Conservation (phyloP, 2,113 vertebrate species). For the Mormyrus lacerda region DNA sequence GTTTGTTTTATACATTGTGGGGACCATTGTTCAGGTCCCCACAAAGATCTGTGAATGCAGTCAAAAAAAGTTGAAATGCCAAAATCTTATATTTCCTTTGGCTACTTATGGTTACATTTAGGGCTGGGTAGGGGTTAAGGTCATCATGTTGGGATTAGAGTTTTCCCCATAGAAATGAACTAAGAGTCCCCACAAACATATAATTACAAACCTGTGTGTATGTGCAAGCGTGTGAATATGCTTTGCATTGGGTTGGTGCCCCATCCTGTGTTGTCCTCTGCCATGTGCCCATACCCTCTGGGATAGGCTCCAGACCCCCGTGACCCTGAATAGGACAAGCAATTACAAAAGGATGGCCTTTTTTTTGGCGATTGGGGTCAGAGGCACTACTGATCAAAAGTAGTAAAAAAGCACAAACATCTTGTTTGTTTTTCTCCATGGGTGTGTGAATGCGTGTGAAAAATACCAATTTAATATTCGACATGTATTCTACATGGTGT, state of each 20-base stretch:
- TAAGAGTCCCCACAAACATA: too few relatives aligned
- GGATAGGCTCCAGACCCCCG: neutral
- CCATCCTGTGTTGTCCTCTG: neutral
- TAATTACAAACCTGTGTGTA: too few relatives aligned
- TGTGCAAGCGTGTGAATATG: neutral
- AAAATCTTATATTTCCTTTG: too few relatives aligned
- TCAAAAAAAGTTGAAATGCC: too few relatives aligned
- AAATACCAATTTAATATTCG: neutral
- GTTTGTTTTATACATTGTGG: too few relatives aligned
- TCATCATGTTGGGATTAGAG: too few relatives aligned
- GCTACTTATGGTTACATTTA: too few relatives aligned
- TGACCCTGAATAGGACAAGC: neutral
- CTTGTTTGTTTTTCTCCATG: neutral
- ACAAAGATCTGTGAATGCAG: too few relatives aligned
- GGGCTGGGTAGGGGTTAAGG: too few relatives aligned
- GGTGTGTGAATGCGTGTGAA: neutral
- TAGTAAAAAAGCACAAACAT: neutral
- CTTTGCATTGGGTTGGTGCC: neutral
- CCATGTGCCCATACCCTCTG: neutral
- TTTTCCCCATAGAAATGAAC: too few relatives aligned
- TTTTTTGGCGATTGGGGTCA: too few relatives aligned
- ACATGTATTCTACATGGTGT: neutral
- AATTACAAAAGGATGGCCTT: neutral
- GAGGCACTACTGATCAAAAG: neutral
- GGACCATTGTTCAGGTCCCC: too few relatives aligned